Evolutionary conservation across 2,113 vertebrate species (phyloP), one percentile per base, ranked within the genome.

Genomic region (Circaetus gallicus): DNA sequence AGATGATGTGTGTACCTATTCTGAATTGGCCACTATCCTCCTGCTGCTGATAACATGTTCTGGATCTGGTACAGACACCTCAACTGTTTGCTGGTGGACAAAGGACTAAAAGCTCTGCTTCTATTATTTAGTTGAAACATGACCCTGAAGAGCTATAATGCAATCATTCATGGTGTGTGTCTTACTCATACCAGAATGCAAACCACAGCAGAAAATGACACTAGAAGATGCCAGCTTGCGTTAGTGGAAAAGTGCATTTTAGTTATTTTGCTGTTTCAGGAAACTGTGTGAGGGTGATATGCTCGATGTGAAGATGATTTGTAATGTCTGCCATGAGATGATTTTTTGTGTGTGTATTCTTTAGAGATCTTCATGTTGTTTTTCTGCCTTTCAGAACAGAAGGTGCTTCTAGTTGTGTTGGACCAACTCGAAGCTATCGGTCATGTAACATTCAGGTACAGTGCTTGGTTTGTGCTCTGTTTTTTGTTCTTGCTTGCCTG

Each of bases 391-490:
- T 40, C 96, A 99, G 99, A 98, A 96, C 97, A 82, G 99, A 99
- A 81, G 98, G 98, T 92, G 98, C 98, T 72, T 97, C 98, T 89
- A 98, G 98, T 98, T 99, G 99, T 76, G 98, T 99, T 79, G 99
- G 99, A 70, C 99, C 99, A 55, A 78, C 97, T 45, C 99, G 96
- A 96, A 99, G 98, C 53, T 98, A 99, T 94, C 98, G 93, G 56
- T 98, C 98, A 20, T 99, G 99, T 96, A 99, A 98, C 93, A 92
- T 99, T 29, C 98, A 99, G 99, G 99, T 99, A 95, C 77, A 65
- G 58, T 50, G 13, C 22, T 55, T n/a, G 42, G 16, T 58, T 63
- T 79, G 26, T 66, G 28, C 32, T 74, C 36, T 32, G 6, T 4
- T 43, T 63, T 72, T 72, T 42, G 13, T 0, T 17, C 82, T 91